phyloP scores from a whole-genome alignment of 37 sponge, comb jelly and placozoan genomes.

The Lycopodina hypogea region DNA sequence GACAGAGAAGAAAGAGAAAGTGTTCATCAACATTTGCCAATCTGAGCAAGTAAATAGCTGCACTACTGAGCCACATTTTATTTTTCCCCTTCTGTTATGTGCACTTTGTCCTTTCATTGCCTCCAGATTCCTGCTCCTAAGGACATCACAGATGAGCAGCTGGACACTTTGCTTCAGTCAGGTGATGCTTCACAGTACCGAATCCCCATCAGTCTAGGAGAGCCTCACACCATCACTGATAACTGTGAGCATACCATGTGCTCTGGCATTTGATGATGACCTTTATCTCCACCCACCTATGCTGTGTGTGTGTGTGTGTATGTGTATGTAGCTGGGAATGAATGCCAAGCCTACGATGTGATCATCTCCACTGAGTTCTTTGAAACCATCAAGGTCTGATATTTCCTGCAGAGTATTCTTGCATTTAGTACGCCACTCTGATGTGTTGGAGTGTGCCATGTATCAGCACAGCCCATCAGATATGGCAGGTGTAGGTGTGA shows the following conservation, averaged over 20 bases:
- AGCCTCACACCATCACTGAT: constrained; percentile 87
- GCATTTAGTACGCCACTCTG: too few relatives aligned
- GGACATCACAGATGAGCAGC: constrained; percentile 87
- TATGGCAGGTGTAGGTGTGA: too few relatives aligned
- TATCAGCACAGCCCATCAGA: too few relatives aligned
- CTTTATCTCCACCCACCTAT: not conserved
- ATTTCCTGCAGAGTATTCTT: not conserved
- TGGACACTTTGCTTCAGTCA: constrained; percentile 58
- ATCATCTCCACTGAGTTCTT: constrained; percentile 70
- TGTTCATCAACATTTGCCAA: constrained; percentile 87
- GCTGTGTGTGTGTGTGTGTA: too few relatives aligned
- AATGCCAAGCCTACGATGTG: constrained; percentile 86
- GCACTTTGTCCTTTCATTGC: too few relatives aligned
- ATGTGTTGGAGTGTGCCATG: too few relatives aligned
- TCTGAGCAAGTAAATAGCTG: constrained; percentile 69
- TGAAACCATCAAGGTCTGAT: constrained; percentile 65
- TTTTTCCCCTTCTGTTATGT: not conserved
- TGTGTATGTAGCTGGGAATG: constrained; percentile 60
- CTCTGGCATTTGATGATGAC: not conserved
- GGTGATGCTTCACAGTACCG: constrained; percentile 78
- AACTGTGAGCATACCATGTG: constrained; percentile 41
- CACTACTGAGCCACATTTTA: not conserved
- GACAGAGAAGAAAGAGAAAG: constrained; percentile 73
- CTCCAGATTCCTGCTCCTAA: constrained; percentile 75
- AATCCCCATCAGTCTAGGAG: constrained; percentile 88